A percentile compares a stretch with the other conserved stretches of the same genome.
These are phyloP conservation scores for Folsomia candida DNA, from an alignment of 2,888 invertebrate species.

Conservation along the genomic window DNA sequence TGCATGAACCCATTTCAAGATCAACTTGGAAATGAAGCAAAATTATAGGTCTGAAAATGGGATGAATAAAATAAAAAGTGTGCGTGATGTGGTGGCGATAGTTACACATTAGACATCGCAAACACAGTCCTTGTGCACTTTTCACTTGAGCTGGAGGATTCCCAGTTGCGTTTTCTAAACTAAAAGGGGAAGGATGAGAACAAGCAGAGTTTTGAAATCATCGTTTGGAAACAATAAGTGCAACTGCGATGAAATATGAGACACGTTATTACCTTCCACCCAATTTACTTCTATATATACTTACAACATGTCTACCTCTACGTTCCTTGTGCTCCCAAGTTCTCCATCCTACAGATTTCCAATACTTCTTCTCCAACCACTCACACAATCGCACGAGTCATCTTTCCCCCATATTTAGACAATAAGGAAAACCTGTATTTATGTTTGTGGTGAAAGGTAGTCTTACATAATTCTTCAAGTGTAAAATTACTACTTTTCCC, in stretches of 20 bases:
- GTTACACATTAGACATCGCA: neutral
- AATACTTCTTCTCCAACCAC: neutral
- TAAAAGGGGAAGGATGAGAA: conserved; percentile 3
- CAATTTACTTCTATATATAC: conserved; percentile 38
- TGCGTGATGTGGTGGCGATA: neutral
- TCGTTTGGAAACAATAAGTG: conserved; percentile 47
- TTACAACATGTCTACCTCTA: neutral
- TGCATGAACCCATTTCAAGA: neutral
- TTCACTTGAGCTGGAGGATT: neutral
- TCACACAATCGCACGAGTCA: neutral
- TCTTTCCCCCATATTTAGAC: too few species aligned
- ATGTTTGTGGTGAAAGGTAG: too few species aligned
- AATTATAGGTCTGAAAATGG: neutral
- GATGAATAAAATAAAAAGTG: neutral
- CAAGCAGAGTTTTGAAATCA: conserved; percentile 20
- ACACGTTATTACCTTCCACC: conserved; percentile 48
- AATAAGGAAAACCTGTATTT: too few species aligned
- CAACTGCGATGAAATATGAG: conserved; percentile 48
- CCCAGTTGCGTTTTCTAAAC: neutral
- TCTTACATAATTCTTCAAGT: too few species aligned
- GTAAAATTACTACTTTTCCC: too few species aligned
- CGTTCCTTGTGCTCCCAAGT: too few species aligned
- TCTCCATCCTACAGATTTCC: neutral
- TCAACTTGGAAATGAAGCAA: neutral
- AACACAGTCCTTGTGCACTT: neutral